Evolutionary conservation across 1,140 invertebrate genomes (phyloP).

Genomic region (Nasonia giraulti): DNA sequence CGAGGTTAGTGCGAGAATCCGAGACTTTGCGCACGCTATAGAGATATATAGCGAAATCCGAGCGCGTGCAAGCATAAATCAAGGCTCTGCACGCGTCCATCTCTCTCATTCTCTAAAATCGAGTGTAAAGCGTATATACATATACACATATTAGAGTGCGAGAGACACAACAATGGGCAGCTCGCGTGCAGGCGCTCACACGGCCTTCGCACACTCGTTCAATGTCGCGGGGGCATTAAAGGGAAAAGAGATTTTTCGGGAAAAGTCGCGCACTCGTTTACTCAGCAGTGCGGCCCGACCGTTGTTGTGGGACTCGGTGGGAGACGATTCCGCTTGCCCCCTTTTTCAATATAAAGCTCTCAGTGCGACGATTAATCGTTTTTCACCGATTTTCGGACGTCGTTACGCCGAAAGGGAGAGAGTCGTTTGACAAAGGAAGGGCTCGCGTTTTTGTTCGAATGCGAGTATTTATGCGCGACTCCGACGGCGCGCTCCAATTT

Average conservation of each 20-base stretch:
- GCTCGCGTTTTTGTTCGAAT: constrained; percentile 36
- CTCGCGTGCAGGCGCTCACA: background rate
- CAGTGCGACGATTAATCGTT: constrained; percentile 45
- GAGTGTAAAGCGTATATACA: constrained; percentile 10
- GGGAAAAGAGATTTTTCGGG: constrained; percentile 27
- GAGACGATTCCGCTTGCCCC: background rate
- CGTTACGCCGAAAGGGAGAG: background rate
- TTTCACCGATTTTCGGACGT: constrained; percentile 24
- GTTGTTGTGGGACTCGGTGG: constrained; percentile 18
- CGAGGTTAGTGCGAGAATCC: too few relatives aligned
- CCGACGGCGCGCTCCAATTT: constrained; percentile 42
- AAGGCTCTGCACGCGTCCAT: background rate
- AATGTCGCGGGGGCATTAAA: constrained; percentile 14
- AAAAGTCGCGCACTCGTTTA: constrained; percentile 6
- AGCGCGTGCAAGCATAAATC: constrained; percentile 21
- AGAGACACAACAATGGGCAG: background rate
- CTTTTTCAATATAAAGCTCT: constrained; percentile 23
- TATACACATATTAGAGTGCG: too few relatives aligned
- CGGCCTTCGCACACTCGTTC: constrained; percentile 6
- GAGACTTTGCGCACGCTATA: too few relatives aligned
- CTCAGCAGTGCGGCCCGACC: background rate
- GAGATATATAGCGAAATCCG: background rate
- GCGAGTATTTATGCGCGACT: constrained; percentile 40
- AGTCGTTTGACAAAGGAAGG: constrained; percentile 24
- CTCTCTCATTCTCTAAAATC: background rate